These are phyloP conservation scores for Dastarcus helophoroides DNA, from an alignment of 2,888 invertebrate species.

Conservation along the genomic window DNA sequence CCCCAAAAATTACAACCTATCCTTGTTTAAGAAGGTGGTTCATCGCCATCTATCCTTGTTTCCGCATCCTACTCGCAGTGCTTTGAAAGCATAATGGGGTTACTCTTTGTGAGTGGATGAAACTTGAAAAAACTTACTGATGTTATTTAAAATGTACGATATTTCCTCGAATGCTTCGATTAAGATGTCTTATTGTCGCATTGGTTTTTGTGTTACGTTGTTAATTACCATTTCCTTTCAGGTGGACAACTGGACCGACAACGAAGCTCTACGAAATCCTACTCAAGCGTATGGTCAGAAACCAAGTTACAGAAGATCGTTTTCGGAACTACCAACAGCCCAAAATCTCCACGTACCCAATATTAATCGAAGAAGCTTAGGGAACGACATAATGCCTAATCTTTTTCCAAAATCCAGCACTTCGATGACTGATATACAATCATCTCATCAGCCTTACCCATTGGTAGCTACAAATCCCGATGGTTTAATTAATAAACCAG, in stretches of 20 bases:
- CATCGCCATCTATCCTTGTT: too few species aligned
- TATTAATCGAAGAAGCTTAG: conserved; percentile 34
- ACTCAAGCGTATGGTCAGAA: conserved; percentile 25
- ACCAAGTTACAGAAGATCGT: conserved; percentile 39
- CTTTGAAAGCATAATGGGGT: too few species aligned
- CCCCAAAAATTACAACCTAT: too few species aligned
- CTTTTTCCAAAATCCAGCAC: conserved; percentile 34
- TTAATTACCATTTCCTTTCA: conserved; percentile 31
- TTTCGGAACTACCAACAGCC: conserved; percentile 37
- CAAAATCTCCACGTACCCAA: conserved; percentile 27
- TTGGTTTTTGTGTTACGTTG: too few species aligned
- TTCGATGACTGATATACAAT: conserved; percentile 36
- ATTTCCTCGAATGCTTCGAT: too few species aligned
- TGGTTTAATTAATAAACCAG: conserved; percentile 16
- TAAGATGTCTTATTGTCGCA: too few species aligned
- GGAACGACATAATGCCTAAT: conserved; percentile 25
- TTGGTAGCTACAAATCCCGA: too few species aligned
- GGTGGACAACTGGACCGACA: conserved; percentile 39
- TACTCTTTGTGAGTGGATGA: too few species aligned
- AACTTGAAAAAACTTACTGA: too few species aligned
- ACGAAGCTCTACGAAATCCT: conserved; percentile 31
- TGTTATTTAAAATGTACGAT: too few species aligned
- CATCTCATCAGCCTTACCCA: conserved; percentile 23
- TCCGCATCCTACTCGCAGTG: too few species aligned
- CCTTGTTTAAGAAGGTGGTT: too few species aligned